Evolutionary conservation across 1,140 invertebrate genomes (phyloP).

Genomic region (Hermetia illucens): DNA sequence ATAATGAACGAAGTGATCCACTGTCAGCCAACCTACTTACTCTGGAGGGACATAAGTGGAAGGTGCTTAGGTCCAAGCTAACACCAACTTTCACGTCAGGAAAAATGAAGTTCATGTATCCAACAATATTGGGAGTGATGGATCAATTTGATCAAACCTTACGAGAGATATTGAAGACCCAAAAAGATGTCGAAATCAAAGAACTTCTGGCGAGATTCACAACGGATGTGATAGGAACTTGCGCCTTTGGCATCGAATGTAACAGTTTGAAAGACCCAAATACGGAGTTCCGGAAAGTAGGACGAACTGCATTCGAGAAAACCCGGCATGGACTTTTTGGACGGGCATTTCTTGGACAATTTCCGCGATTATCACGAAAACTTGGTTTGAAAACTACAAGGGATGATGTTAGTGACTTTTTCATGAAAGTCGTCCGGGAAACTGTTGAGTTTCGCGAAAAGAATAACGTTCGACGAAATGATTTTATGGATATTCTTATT

Average conservation of each 20-base stretch:
- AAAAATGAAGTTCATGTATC: conserved; percentile 35
- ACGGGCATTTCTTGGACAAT: not conserved
- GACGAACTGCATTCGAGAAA: conserved; percentile 11
- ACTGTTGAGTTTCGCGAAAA: conserved; percentile 23
- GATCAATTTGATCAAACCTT: conserved; percentile 23
- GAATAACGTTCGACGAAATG: conserved; percentile 22
- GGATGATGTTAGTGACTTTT: conserved; percentile 10
- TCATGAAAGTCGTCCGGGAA: conserved; percentile 9
- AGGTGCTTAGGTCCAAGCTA: conserved; percentile 28
- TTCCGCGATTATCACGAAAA: not conserved
- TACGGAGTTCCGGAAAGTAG: conserved; percentile 30
- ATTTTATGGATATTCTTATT: conserved; percentile 18
- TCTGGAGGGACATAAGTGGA: conserved; percentile 31
- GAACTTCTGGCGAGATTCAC: conserved; percentile 39
- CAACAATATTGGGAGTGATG: conserved; percentile 3
- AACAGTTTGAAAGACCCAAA: conserved; percentile 34
- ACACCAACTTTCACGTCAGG: conserved; percentile 35
- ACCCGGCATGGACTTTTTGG: not conserved
- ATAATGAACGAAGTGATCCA: conserved; percentile 29
- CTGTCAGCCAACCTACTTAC: conserved; percentile 18
- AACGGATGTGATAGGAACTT: conserved; percentile 42
- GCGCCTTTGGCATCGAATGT: conserved; percentile 41
- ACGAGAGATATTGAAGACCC: conserved; percentile 14
- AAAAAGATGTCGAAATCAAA: conserved; percentile 32
- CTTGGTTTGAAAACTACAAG: conserved; percentile 10